Conservation (phyloP, 2,888 invertebrate species). For the Eilema griseolum region DNA sequence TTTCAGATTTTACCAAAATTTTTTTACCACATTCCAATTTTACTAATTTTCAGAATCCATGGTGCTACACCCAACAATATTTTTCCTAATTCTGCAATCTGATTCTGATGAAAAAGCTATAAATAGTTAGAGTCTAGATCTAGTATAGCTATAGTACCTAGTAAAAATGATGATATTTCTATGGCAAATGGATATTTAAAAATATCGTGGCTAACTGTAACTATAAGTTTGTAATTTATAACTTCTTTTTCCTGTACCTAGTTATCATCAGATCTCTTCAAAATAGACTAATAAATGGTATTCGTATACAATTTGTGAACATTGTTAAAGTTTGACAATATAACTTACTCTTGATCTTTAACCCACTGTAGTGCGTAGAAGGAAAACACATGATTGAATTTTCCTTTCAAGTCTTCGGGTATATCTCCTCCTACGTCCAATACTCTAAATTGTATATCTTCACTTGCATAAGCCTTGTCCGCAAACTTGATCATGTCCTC, state of each 20-base stretch:
- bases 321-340: neutral
- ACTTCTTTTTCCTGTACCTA: neutral
- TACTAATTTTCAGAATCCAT: no score
- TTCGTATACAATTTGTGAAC: neutral
- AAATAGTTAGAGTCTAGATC: no score
- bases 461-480: slow-evolving; percentile 76
- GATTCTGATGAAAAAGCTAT: no score
- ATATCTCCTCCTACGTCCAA: slow-evolving; percentile 43
- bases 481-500: slow-evolving; percentile 90
- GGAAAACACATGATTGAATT: slow-evolving; percentile 49
- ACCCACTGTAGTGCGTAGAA: slow-evolving; percentile 50
- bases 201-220: neutral
- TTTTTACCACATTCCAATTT: no score
- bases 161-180: neutral
- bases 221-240: neutral
- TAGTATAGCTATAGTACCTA: no score
- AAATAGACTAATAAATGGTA: neutral
- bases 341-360: slow-evolving; percentile 45
- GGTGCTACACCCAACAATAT: no score
- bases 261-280: neutral
- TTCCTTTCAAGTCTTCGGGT: slow-evolving; percentile 40
- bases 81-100: no score
- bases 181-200: neutral
- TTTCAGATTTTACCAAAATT: no score
- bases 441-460: slow-evolving; percentile 52